A percentile compares a stretch with the other conserved stretches of the same genome.
Evolutionary conservation across 2,888 invertebrate genomes (phyloP).

Genomic region (Sesia bembeciformis): DNA sequence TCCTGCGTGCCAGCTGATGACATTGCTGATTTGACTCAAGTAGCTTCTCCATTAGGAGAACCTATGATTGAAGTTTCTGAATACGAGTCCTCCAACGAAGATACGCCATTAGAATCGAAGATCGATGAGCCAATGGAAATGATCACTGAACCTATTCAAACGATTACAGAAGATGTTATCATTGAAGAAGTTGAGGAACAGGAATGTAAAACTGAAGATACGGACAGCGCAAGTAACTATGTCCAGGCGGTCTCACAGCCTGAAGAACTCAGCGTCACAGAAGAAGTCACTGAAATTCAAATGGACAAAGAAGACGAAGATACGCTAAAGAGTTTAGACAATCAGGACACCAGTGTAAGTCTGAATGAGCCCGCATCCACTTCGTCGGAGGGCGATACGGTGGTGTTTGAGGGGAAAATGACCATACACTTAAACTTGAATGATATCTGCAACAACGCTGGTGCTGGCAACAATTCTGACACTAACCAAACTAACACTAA

Average conservation of each 20-base stretch:
- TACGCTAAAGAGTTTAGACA: conserved; percentile 67
- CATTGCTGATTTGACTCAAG: conserved; percentile 74
- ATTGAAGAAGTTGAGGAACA: conserved; percentile 63
- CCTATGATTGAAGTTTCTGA: conserved; percentile 57
- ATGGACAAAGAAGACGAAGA: conserved; percentile 71
- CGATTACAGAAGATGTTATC: conserved; percentile 45
- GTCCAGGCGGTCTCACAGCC: conserved; percentile 58
- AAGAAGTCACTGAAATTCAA: conserved; percentile 63
- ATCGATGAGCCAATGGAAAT: conserved; percentile 35
- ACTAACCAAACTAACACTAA: conserved; percentile 50
- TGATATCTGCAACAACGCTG: conserved; percentile 65
- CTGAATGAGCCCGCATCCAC: conserved; percentile 62
- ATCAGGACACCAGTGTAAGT: conserved; percentile 73
- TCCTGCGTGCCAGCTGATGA: conserved; percentile 86
- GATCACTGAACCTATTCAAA: conserved; percentile 28
- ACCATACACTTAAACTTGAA: conserved; percentile 69
- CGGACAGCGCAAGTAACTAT: conserved; percentile 61
- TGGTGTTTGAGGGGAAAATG: conserved; percentile 73
- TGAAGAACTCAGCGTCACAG: conserved; percentile 58
- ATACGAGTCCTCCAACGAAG: conserved; percentile 65
- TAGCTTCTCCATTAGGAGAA: conserved; percentile 62
- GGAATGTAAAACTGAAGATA: conserved; percentile 50
- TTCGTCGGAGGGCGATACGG: conserved; percentile 63
- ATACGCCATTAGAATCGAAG: conserved; percentile 38
- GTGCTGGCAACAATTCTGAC: conserved; percentile 55